Percentiles rank a stretch among this genome's conserved stretches.
phyloP scores from a whole-genome alignment of 2,113 vertebrate genomes.

The Chitala chitala region DNA sequence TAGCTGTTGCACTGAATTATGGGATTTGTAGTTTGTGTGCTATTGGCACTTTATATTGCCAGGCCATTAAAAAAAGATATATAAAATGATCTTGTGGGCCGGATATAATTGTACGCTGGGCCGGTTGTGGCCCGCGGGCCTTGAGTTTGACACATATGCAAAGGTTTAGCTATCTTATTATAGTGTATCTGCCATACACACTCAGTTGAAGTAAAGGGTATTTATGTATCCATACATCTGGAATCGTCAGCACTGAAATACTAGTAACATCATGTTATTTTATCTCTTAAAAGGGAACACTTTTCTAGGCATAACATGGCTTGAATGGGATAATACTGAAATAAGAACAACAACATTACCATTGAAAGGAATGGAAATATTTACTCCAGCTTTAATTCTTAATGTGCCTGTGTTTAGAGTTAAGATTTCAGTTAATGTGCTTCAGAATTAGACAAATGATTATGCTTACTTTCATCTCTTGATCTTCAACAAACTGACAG shows the following conservation, averaged over 20 bases:
- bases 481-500: slow-evolving; percentile 37
- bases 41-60: no score
- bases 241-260: slow-evolving; percentile 14
- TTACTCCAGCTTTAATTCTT: slow-evolving; percentile 14
- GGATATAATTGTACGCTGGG: no score
- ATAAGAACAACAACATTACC: neutral
- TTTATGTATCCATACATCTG: neutral
- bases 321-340: neutral
- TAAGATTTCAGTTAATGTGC: slow-evolving; percentile 40
- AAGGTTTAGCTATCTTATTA: neutral
- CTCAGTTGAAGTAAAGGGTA: neutral
- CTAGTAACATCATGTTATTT: slow-evolving; percentile 1
- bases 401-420: neutral
- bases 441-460: slow-evolving; percentile 46
- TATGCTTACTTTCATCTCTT: slow-evolving; percentile 45
- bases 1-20: no score
- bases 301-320: neutral
- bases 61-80: no score
- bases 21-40: no score
- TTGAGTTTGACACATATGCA: no score
- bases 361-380: slow-evolving; percentile 20
- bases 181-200: neutral
- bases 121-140: no score
- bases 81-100: no score
- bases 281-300: neutral